These are phyloP conservation scores for Danionella dracula DNA, from an alignment of 2,797 vertebrate genomes.

Conservation along the genomic window DNA sequence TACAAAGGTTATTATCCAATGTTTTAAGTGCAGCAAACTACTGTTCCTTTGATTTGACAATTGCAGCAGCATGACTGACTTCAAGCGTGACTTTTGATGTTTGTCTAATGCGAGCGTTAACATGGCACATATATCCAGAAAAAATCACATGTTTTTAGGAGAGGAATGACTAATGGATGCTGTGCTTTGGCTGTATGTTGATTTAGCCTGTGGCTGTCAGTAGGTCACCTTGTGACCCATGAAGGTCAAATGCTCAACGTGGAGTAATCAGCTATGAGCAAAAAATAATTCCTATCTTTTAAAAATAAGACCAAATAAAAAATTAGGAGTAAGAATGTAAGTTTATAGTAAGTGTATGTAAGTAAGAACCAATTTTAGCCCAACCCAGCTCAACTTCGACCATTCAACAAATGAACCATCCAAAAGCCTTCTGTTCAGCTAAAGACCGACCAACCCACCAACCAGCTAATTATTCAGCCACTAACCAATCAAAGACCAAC, in stretches of 20 bases:
- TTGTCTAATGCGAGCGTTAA: neutral
- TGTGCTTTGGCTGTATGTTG: slow-evolving; percentile 36
- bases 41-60: neutral
- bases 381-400: too few species aligned
- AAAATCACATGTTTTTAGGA: slow-evolving; percentile 12
- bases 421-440: too few species aligned
- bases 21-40: neutral
- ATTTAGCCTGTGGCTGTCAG: slow-evolving; percentile 35
- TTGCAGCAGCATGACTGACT: neutral
- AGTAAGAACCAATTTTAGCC: too few species aligned
- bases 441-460: too few species aligned
- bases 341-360: too few species aligned
- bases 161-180: slow-evolving; percentile 43
- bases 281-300: too few species aligned
- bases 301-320: too few species aligned
- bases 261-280: neutral
- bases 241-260: slow-evolving; percentile 66
- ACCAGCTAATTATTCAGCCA: too few species aligned
- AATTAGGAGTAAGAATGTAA: too few species aligned
- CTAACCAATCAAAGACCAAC: too few species aligned
- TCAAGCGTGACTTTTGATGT: slow-evolving; percentile 31
- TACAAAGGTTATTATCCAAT: neutral
- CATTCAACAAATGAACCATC: too few species aligned
- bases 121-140: slow-evolving; percentile 2
- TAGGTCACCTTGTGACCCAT: slow-evolving; percentile 43